Conservation (phyloP, 2,888 invertebrate species). For the Chloroclystis v-ata region DNA sequence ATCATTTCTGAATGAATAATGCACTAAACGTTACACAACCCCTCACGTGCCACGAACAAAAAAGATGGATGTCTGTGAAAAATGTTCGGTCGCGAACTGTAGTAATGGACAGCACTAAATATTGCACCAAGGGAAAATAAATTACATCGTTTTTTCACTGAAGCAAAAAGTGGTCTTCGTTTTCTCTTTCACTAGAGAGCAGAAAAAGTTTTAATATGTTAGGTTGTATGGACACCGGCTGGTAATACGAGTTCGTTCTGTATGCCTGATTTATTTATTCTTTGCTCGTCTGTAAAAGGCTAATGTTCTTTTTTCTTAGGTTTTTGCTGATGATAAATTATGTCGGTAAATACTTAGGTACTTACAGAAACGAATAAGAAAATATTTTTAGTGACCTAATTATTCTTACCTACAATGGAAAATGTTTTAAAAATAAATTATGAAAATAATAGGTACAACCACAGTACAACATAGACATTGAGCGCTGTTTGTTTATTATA, state of each 20-base stretch:
- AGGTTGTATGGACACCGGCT: slow-evolving; percentile 34
- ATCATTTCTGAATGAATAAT: slow-evolving; percentile 44
- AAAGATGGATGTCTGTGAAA: slow-evolving; percentile 74
- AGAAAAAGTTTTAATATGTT: slow-evolving; percentile 71
- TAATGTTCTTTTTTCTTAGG: slow-evolving; percentile 12
- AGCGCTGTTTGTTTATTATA: no score
- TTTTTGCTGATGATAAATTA: slow-evolving; percentile 17
- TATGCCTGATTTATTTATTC: slow-evolving; percentile 17
- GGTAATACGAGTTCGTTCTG: slow-evolving; percentile 12
- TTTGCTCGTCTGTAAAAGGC: not conserved
- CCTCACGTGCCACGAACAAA: slow-evolving; percentile 57
- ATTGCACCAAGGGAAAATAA: slow-evolving; percentile 76
- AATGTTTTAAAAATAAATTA: no score
- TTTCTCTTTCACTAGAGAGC: slow-evolving; percentile 60
- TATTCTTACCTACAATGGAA: no score
- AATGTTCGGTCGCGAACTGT: slow-evolving; percentile 76
- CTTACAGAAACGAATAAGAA: not conserved
- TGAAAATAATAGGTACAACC: no score
- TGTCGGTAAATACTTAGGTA: not conserved
- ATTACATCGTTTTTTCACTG: slow-evolving; percentile 73
- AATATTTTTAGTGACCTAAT: no score
- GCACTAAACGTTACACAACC: slow-evolving; percentile 70
- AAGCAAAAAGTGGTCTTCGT: slow-evolving; percentile 71
- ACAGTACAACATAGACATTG: no score
- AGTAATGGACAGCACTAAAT: slow-evolving; percentile 78